Evolutionary conservation across 2,113 vertebrate genomes (phyloP).

Genomic region (Eublepharis macularius): DNA sequence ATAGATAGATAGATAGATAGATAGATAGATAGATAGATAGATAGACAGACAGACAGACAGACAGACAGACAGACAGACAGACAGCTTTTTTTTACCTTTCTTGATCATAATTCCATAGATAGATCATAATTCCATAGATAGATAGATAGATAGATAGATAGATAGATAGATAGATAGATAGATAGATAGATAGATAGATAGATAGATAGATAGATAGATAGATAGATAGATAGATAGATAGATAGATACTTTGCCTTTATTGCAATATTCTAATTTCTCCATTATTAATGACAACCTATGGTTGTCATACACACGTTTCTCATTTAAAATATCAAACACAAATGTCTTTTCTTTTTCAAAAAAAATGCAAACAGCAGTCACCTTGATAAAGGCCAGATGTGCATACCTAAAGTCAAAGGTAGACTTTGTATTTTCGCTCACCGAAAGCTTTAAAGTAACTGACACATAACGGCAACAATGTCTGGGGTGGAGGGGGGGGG

Average conservation of each 20-base stretch:
- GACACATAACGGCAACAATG: background rate
- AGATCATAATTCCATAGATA: too few relatives aligned
- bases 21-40: too few relatives aligned
- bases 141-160: too few relatives aligned
- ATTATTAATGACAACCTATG: background rate
- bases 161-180: too few relatives aligned
- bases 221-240: too few relatives aligned
- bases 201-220: too few relatives aligned
- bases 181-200: too few relatives aligned
- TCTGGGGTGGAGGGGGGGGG: background rate
- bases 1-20: too few relatives aligned
- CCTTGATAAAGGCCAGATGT: conserved; percentile 17
- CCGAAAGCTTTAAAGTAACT: background rate
- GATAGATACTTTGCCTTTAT: background rate
- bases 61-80: too few relatives aligned
- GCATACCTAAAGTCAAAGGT: conserved; percentile 18
- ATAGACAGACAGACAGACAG: too few relatives aligned
- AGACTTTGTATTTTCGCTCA: background rate
- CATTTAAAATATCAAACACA: conserved; percentile 4
- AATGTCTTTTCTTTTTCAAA: conserved; percentile 9
- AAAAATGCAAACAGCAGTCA: conserved; percentile 7
- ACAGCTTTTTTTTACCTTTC: too few relatives aligned
- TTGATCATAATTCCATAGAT: too few relatives aligned
- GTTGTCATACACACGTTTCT: background rate
- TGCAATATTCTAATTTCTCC: background rate